Percentiles rank a stretch among this genome's conserved stretches.
Evolutionary conservation across 1,140 invertebrate species (phyloP).

Genomic region (Ylistrum balloti): DNA sequence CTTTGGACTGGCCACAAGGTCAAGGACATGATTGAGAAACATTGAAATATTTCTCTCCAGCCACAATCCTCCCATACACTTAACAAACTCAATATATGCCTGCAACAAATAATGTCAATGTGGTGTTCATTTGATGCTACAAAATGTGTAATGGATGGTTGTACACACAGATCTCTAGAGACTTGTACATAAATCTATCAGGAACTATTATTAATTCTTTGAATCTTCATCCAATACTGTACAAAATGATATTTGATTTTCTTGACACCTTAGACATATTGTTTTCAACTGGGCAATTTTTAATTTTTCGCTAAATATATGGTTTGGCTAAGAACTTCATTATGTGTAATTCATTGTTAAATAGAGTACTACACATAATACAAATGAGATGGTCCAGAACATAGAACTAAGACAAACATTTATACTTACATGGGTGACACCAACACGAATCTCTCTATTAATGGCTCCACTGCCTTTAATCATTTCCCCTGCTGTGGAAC

Average conservation of each 20-base stretch:
- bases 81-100: slow-evolving; percentile 96
- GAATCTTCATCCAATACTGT: too few species aligned
- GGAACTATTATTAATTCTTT: too few species aligned
- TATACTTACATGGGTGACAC: slow-evolving; percentile 86
- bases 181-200: too few species aligned
- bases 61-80: slow-evolving; percentile 96
- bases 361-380: not conserved
- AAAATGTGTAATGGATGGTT: too few species aligned
- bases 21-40: slow-evolving; percentile 94
- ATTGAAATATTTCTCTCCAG: slow-evolving; percentile 94
- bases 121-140: not conserved
- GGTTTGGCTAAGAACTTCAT: too few species aligned
- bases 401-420: too few species aligned
- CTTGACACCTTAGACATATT: too few species aligned
- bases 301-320: too few species aligned
- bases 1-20: slow-evolving; percentile 94
- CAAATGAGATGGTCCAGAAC: not conserved
- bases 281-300: too few species aligned
- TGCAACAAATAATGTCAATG: slow-evolving; percentile 81
- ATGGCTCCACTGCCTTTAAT: slow-evolving; percentile 96
- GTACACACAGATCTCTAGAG: too few species aligned
- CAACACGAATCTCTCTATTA: slow-evolving; percentile 97
- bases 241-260: too few species aligned
- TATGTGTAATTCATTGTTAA: too few species aligned
- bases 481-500: slow-evolving; percentile 92